Conservation (phyloP, 2,113 vertebrate genomes). For the Numida meleagris region DNA sequence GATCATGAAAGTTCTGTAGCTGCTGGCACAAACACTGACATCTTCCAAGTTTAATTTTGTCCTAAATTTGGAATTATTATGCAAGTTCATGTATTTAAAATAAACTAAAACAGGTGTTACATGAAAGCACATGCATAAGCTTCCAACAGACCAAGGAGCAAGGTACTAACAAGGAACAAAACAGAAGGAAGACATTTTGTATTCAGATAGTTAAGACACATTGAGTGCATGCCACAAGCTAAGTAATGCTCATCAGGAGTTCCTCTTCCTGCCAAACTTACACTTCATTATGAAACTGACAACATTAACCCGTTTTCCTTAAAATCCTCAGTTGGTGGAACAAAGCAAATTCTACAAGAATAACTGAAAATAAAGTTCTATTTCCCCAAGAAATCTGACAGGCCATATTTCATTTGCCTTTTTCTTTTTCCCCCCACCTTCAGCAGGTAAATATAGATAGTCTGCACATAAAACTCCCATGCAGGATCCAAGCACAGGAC, state of each 20-base stretch:
- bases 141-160: not conserved
- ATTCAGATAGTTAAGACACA: not conserved
- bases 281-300: not conserved
- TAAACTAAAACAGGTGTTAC: not conserved
- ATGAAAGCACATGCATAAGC: not conserved
- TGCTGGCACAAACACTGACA: not conserved
- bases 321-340: not conserved
- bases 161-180: not conserved
- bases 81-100: not conserved
- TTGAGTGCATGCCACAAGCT: rapidly evolving
- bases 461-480: rapidly evolving
- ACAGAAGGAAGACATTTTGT: not conserved
- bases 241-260: not conserved
- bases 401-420: not conserved
- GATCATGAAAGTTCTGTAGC: not conserved
- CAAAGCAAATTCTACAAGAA: not conserved
- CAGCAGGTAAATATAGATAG: not conserved
- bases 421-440: not conserved
- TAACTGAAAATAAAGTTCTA: rapidly evolving
- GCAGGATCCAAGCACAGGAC: not conserved
- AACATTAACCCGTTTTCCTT: not conserved
- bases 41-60: not conserved
- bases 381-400: not conserved
- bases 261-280: not conserved
- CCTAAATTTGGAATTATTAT: not conserved